A percentile compares a stretch with the other conserved stretches of the same genome.
Conservation (phyloP, 2,113 vertebrate species). For the Zosterops borbonicus region DNA sequence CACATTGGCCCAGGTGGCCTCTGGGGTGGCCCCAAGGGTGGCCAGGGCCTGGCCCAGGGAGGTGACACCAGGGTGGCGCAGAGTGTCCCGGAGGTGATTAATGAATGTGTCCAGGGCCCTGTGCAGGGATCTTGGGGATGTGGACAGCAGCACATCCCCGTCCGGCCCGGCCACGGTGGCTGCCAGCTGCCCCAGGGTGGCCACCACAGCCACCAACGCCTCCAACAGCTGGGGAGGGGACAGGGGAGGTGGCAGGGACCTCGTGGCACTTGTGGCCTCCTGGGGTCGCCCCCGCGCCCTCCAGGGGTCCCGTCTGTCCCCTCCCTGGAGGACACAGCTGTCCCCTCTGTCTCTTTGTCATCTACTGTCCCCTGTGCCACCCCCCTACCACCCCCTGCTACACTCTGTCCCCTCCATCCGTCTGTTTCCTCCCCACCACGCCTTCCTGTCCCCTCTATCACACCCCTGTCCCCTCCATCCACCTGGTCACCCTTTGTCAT, state of each 20-base stretch:
- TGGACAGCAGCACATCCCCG: no score
- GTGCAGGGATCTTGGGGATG: not conserved
- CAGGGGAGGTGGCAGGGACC: not conserved
- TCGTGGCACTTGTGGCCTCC: not conserved
- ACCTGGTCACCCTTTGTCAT: no score
- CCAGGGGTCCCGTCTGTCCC: not conserved
- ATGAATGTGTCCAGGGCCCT: not conserved
- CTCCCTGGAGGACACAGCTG: no score
- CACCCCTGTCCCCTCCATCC: not conserved
- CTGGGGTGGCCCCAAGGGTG: accelerated
- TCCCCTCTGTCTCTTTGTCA: not conserved
- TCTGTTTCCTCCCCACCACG: not conserved
- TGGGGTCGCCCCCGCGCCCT: not conserved
- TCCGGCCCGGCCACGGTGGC: not conserved
- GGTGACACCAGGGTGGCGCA: not conserved
- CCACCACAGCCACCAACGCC: not conserved
- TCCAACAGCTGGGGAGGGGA: not conserved
- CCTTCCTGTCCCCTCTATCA: not conserved
- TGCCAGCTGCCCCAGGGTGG: not conserved
- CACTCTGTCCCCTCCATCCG: not conserved
- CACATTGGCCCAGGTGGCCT: not conserved
- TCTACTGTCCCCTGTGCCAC: not conserved
- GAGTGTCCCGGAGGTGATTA: accelerated
- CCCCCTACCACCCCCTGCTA: not conserved
- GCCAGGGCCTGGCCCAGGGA: not conserved